These are phyloP conservation scores for Excalfactoria chinensis DNA, from an alignment of 2,113 vertebrate genomes.

Conservation along the genomic window DNA sequence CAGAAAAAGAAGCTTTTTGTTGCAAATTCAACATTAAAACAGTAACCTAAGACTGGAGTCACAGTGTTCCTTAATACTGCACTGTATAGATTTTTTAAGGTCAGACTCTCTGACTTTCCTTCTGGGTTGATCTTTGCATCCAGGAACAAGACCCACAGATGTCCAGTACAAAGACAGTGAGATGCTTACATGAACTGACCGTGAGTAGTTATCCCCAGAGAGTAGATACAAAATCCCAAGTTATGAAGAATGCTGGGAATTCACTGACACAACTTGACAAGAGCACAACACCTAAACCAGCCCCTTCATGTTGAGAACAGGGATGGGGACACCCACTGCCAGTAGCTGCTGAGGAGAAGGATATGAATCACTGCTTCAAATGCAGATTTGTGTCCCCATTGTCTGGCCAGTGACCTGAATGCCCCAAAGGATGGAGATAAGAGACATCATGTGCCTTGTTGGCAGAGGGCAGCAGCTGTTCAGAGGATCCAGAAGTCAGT, in stretches of 20 bases:
- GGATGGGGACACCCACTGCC: background rate
- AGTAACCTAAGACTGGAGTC: background rate
- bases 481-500: background rate
- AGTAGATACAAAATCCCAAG: background rate
- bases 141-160: background rate
- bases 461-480: background rate
- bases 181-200: background rate
- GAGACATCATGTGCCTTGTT: fast-evolving
- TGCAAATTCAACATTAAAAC: background rate
- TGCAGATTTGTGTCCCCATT: background rate
- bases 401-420: background rate
- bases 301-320: background rate
- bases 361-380: fast-evolving
- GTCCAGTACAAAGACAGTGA: background rate
- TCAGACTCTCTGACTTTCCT: background rate
- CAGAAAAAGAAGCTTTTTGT: background rate
- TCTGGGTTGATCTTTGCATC: background rate
- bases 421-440: background rate
- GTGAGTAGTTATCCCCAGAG: background rate
- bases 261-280: background rate
- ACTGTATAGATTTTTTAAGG: background rate
- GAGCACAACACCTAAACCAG: background rate
- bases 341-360: background rate
- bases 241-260: background rate
- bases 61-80: background rate